phyloP scores from a whole-genome alignment of 1,140 invertebrate species.

The Macrotrachela quadricornifera region DNA sequence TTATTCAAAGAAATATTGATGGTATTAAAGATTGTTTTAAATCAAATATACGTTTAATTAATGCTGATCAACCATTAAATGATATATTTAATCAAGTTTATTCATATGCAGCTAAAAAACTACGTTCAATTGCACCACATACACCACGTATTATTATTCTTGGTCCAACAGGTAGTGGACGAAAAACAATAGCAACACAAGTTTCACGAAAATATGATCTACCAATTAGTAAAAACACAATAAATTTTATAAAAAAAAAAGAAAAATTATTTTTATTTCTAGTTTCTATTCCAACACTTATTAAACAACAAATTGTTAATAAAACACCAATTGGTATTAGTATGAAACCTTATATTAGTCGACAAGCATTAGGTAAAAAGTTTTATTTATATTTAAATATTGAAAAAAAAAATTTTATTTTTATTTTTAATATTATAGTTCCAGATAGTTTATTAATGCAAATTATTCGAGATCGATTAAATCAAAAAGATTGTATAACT shows the following conservation, averaged over 20 bases:
- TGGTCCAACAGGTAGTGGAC: slow-evolving; percentile 26
- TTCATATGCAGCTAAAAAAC: neutral
- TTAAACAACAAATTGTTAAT: slow-evolving; percentile 26
- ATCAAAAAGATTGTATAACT: slow-evolving; percentile 26
- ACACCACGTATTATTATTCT: slow-evolving; percentile 27
- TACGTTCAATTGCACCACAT: slow-evolving; percentile 22
- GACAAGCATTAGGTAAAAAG: slow-evolving; percentile 20
- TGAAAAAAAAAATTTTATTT: neutral
- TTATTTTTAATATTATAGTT: slow-evolving; percentile 14
- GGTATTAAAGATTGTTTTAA: slow-evolving; percentile 18
- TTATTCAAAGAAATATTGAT: slow-evolving; percentile 17
- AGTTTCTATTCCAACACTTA: slow-evolving; percentile 25
- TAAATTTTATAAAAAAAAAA: no score
- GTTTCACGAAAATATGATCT: slow-evolving; percentile 28
- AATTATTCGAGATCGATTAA: slow-evolving; percentile 21
- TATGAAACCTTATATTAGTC: slow-evolving; percentile 21
- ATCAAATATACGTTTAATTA: slow-evolving; percentile 18
- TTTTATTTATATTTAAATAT: neutral
- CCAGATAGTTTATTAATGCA: slow-evolving; percentile 26
- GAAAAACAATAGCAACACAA: slow-evolving; percentile 23
- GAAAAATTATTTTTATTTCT: slow-evolving; percentile 10
- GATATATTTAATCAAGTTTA: slow-evolving; percentile 25
- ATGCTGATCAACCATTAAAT: slow-evolving; percentile 30
- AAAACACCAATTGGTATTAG: slow-evolving; percentile 23
- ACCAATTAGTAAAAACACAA: no score